Evolutionary conservation across 1,140 invertebrate genomes (phyloP).

Genomic region (Globodera rostochiensis): DNA sequence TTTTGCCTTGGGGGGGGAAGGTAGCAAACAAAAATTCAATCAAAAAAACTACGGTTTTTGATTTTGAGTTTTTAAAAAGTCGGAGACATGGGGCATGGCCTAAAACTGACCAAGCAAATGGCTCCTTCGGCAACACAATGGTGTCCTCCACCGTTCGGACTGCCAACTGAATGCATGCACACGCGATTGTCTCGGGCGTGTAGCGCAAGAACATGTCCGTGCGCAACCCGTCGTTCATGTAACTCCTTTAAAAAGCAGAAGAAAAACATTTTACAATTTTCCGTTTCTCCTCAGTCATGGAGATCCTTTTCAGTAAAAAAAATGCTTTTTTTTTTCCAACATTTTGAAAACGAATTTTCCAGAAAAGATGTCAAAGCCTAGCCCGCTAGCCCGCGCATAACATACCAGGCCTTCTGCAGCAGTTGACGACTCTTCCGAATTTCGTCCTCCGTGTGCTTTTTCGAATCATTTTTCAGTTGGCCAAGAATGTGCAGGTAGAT

Average conservation of each 20-base stretch:
- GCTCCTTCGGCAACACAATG: conserved; percentile 49
- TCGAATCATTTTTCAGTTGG: conserved; percentile 22
- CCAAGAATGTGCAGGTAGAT: conserved; percentile 56
- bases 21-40: background rate
- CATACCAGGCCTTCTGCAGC: conserved; percentile 57
- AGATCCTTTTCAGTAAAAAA: background rate
- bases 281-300: no score
- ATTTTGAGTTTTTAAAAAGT: no score
- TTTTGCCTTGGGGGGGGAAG: background rate
- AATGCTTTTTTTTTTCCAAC: no score
- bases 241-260: conserved; percentile 29
- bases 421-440: conserved; percentile 42
- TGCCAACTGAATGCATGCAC: conserved; percentile 89
- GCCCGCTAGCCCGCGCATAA: background rate
- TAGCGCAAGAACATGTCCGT: conserved; percentile 95
- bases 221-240: conserved; percentile 78
- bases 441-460: background rate
- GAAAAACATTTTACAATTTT: conserved; percentile 4
- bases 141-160: conserved; percentile 57
- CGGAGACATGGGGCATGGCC: no score
- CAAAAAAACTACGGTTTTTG: no score
- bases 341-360: no score
- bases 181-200: conserved; percentile 93
- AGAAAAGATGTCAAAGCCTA: no score
- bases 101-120: conserved; percentile 48